These are phyloP conservation scores for Psittacula echo DNA, from an alignment of 2,797 vertebrate genomes.

Conservation along the genomic window DNA sequence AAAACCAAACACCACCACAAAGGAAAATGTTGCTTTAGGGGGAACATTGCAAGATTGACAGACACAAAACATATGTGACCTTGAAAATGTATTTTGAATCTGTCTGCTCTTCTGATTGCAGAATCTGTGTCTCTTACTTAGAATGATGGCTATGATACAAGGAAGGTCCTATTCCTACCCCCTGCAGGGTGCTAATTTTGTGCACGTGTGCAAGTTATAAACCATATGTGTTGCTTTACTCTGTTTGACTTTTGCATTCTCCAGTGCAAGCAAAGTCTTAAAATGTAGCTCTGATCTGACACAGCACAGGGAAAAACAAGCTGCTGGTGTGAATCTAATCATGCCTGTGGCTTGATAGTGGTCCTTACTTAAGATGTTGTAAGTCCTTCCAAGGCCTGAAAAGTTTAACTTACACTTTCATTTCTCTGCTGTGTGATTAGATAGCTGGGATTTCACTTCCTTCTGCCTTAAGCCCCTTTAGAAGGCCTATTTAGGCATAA, in stretches of 20 bases:
- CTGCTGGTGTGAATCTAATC: background rate
- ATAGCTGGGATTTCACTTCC: slow-evolving; percentile 13
- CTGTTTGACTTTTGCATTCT: background rate
- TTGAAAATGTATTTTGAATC: slow-evolving; percentile 19
- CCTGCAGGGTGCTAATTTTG: background rate
- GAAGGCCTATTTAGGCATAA: background rate
- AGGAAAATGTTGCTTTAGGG: slow-evolving; percentile 34
- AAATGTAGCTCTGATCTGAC: background rate
- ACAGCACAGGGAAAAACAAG: background rate
- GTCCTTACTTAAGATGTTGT: background rate
- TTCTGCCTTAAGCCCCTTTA: background rate
- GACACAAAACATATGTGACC: slow-evolving; percentile 26
- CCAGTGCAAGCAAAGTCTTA: background rate
- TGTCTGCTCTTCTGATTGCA: background rate
- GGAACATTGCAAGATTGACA: slow-evolving; percentile 20
- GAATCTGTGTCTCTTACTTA: background rate
- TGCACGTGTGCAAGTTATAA: background rate
- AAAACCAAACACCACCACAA: background rate
- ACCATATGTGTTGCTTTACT: background rate
- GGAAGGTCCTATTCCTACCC: background rate
- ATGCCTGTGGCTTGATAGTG: background rate
- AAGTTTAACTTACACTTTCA: background rate
- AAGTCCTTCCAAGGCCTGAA: background rate
- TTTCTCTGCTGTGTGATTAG: background rate
- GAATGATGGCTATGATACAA: background rate